Base-by-base conservation (phyloP, 2,113 vertebrate genomes). In the Sceloporus undulatus region DNA sequence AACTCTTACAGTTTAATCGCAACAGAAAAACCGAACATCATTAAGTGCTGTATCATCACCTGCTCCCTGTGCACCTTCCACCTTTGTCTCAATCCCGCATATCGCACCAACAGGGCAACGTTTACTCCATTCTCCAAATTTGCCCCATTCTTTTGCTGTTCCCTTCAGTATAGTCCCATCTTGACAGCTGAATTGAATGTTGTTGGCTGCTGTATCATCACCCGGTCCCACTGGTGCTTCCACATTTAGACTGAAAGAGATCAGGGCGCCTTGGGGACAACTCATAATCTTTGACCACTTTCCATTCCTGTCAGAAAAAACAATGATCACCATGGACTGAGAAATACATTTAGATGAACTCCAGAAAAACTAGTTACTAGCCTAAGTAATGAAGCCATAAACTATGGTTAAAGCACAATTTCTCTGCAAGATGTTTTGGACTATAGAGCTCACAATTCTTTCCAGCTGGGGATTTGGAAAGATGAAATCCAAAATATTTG, bases 131-230 rank as follows among this genome's bases (percentile, higher is more conserved):
- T 85, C 56, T 23, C 95, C 94, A 87, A 94, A 96, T 16, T n/a
- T 82, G 9, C 95, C 94, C 94, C 95, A 93, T 0, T 1, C 25
- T 5, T 93, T 59, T n/a, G 92, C 94, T 3, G 90, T 81, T n/a
- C 92, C 95, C 34, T 92, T 78, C 76, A 97, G 54, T 56, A 93
- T 90, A 23, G 71, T 42, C n/a, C 85, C 85, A 2, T 94, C 87
- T 0, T 91, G 95, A 78, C 94, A 95, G 23, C 82, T 92, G 91
- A 96, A 94, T 75, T 83, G 92, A 42, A 95, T 85, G 18, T 96
- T 95, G 88, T 94, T 96, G 1, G 89, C 95, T 2, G 90, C 93
- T 0, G 92, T 96, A 86, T 95, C 92, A 79, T 95, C 95, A 70
- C 84, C 90, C 9, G 25, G 66, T 42, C 79, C 66, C 52, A 25